These are phyloP conservation scores for Caenorhabditis briggsae DNA, from an alignment of 1,140 invertebrate genomes.

Conservation along the genomic window DNA sequence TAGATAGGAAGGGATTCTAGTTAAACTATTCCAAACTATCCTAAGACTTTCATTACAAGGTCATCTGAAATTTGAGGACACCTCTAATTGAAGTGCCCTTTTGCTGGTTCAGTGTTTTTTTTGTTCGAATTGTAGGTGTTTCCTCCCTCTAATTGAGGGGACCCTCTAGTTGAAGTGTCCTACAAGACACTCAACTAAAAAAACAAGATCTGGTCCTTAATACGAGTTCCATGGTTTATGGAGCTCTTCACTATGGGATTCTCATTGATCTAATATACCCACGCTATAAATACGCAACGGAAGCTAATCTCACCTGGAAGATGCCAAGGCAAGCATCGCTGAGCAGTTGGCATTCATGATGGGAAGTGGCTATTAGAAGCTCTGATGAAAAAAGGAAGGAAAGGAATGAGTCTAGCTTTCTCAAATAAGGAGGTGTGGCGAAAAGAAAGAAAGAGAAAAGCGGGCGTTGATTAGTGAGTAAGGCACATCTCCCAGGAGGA, in stretches of 20 bases:
- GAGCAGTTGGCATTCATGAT: slow-evolving; percentile 25
- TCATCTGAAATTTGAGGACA: no score
- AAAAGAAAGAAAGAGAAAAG: background rate
- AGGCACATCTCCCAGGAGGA: background rate
- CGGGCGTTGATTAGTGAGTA: slow-evolving; percentile 2
- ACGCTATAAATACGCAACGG: background rate
- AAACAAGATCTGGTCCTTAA: no score
- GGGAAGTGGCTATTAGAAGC: background rate
- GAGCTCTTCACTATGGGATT: no score
- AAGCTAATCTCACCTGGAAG: background rate
- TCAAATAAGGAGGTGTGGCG: slow-evolving; percentile 5
- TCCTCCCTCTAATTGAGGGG: no score
- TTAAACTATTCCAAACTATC: no score
- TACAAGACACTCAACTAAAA: no score
- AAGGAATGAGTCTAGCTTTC: background rate
- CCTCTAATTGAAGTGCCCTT: no score
- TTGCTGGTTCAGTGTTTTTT: background rate
- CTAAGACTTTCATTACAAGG: no score
- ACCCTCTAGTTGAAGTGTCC: no score
- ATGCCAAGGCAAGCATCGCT: background rate
- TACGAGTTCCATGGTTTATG: no score
- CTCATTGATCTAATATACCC: background rate
- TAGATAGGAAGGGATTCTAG: no score
- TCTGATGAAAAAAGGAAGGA: background rate
- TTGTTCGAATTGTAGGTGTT: no score